Base-by-base conservation (phyloP, 1,140 invertebrate species). In the Drosophila tsacasi region DNA sequence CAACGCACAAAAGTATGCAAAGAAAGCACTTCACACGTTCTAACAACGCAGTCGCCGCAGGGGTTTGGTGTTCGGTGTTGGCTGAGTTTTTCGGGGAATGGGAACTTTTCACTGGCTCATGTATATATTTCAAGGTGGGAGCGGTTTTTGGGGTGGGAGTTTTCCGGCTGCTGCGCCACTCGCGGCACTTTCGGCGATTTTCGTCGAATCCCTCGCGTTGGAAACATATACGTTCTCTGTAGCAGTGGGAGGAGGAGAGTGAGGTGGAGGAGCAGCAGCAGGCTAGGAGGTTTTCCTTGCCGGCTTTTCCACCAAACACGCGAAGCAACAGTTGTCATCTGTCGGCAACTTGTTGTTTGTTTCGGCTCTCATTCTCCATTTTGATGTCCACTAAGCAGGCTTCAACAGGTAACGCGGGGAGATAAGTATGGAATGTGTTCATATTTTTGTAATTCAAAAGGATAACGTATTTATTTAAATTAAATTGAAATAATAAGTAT, bases 1-100 rank as follows among this genome's bases (percentile, higher is more conserved):
- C 55, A 61, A 87, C 84, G 85, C 84, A 90, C 77, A 84, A 87
- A 87, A 87, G 84, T 87, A 87, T 87, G 84, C 84, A 87, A 87
- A 81, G 83, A 89, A 86, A 84, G 57, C 66, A 79, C 76, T 87
- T 87, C 85, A 87, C 84, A 90, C 84, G 86, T 81, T 89, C 83
- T 87, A 87, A 87, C 83, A 83, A 64, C 81, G 64, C 65, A 50
- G 62, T 81, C 76, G 81, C 65, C 72, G 42, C 54, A 37, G 40
- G 62, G 60, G 61, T 44, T 35, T 55, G 40, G 39, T 65, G 63
- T 68, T 37, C 27, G 58, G 47, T 27, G 23, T 54, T 57, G 37
- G 17, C 39, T 25, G 19, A 9, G 12, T 8, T 17, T 59, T 42
- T 23, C 7, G 25, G 40, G 54, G 54, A 39, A 57, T 5, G 32